These are phyloP conservation scores for Notothenia rossii DNA, from an alignment of 2,113 vertebrate species.

Conservation along the genomic window DNA sequence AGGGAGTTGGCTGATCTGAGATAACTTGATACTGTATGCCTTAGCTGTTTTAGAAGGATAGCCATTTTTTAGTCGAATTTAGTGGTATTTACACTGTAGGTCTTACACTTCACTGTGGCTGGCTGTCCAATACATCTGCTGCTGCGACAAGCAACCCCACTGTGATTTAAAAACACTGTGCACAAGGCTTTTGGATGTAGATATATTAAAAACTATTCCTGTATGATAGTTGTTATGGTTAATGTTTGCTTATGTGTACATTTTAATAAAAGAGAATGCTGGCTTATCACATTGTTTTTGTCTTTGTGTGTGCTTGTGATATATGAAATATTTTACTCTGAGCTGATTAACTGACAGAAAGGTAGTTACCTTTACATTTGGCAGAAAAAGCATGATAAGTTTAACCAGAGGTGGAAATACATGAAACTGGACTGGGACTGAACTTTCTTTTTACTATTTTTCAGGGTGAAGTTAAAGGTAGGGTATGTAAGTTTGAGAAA, in stretches of 20 bases:
- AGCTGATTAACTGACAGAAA: too few relatives aligned
- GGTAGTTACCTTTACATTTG: too few relatives aligned
- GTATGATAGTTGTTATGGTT: slow-evolving; percentile 31
- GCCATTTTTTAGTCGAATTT: slow-evolving; percentile 1
- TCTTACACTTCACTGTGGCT: slow-evolving; percentile 39
- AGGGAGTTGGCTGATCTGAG: too few relatives aligned
- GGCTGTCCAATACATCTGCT: slow-evolving; percentile 36
- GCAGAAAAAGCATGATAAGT: too few relatives aligned
- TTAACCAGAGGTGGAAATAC: too few relatives aligned
- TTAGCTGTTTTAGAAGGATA: slow-evolving; percentile 33
- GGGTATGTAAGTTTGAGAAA: too few relatives aligned
- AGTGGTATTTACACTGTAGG: slow-evolving; percentile 21
- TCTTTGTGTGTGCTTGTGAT: background rate
- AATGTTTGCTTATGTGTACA: slow-evolving; percentile 33
- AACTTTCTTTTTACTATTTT: too few relatives aligned
- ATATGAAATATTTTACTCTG: too few relatives aligned
- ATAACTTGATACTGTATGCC: slow-evolving; percentile 1
- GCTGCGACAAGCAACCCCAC: slow-evolving; percentile 12
- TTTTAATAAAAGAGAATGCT: slow-evolving; percentile 66
- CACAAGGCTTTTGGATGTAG: slow-evolving; percentile 52
- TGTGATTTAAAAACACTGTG: slow-evolving; percentile 42
- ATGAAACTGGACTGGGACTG: too few relatives aligned
- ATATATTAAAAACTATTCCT: slow-evolving; percentile 29
- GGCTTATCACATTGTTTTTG: background rate
- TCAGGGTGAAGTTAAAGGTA: too few relatives aligned